phyloP scores from a whole-genome alignment of 2,113 vertebrate genomes.

The Variabilichromis moorii region DNA sequence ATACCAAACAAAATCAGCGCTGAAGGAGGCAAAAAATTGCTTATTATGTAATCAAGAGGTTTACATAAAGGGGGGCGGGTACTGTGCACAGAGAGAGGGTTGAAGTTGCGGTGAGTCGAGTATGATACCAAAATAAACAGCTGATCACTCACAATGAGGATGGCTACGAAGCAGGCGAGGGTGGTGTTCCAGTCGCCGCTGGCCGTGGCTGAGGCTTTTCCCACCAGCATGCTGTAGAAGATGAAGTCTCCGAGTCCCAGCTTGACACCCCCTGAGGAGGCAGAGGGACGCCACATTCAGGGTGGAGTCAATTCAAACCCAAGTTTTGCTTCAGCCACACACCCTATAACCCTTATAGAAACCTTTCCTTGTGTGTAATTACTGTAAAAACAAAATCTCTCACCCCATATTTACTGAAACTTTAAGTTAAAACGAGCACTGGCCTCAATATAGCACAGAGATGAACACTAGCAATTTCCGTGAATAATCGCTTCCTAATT shows the following conservation, averaged over 20 bases:
- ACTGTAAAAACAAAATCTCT: slow-evolving; percentile 2
- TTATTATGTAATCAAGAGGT: not conserved
- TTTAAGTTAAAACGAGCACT: not conserved
- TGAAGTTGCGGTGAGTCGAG: not conserved
- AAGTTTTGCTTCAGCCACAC: slow-evolving; percentile 24
- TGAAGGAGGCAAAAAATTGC: not conserved
- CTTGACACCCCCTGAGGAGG: slow-evolving; percentile 88
- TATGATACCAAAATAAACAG: not conserved
- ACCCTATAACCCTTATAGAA: slow-evolving; percentile 43
- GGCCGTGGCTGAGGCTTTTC: slow-evolving; percentile 96
- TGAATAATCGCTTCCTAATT: slow-evolving; percentile 48
- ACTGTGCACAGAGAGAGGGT: not conserved
- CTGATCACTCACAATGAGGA: slow-evolving; percentile 85
- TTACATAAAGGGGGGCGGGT: not conserved
- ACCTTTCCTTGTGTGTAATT: slow-evolving; percentile 33
- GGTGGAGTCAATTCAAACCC: slow-evolving; percentile 14
- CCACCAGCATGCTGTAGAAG: slow-evolving; percentile 98
- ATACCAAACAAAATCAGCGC: not conserved
- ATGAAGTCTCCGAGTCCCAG: slow-evolving; percentile 97
- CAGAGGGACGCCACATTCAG: slow-evolving; percentile 38
- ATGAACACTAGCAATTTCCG: slow-evolving; percentile 33
- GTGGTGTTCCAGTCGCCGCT: slow-evolving; percentile 99
- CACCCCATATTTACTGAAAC: slow-evolving; percentile 29
- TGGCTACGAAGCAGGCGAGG: slow-evolving; percentile 96
- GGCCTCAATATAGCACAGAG: not conserved